Conservation (phyloP, 2,797 vertebrate species). For the Orientallactaga sibirica region DNA sequence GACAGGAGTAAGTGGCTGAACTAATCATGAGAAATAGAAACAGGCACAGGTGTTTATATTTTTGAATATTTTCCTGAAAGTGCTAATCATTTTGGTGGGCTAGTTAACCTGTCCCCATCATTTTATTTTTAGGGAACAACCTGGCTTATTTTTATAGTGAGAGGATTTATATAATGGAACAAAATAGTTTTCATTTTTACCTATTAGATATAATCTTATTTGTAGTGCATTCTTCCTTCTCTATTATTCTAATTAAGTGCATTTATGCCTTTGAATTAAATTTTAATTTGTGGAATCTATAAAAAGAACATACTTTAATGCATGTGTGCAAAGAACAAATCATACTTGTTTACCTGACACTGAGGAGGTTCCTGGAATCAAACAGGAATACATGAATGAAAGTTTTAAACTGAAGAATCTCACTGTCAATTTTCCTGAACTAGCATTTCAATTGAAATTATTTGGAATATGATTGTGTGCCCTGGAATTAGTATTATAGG, state of each 20-base stretch:
- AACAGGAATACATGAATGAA: not conserved
- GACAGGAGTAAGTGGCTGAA: not conserved
- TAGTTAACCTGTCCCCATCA: not conserved
- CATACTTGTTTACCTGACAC: not conserved
- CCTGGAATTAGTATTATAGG: not conserved
- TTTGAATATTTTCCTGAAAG: not conserved
- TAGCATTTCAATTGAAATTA: not conserved
- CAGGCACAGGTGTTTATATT: not conserved
- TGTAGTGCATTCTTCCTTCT: constrained; percentile 14
- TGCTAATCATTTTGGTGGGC: not conserved
- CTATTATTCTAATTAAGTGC: constrained; percentile 29
- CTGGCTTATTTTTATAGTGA: not conserved
- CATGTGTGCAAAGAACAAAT: not conserved
- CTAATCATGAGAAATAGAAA: not conserved
- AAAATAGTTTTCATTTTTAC: constrained; percentile 26
- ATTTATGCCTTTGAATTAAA: constrained; percentile 30
- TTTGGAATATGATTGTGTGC: accelerated
- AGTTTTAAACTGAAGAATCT: not conserved
- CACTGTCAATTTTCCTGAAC: not conserved
- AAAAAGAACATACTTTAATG: constrained; percentile 33
- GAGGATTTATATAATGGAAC: not conserved
- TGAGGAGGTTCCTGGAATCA: not conserved
- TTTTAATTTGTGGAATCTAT: constrained; percentile 37
- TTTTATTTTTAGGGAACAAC: constrained; percentile 33
- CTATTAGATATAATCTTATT: constrained; percentile 26